These are phyloP conservation scores for Tetramorium bicarinatum DNA, from an alignment of 2,888 invertebrate genomes.

Conservation along the genomic window DNA sequence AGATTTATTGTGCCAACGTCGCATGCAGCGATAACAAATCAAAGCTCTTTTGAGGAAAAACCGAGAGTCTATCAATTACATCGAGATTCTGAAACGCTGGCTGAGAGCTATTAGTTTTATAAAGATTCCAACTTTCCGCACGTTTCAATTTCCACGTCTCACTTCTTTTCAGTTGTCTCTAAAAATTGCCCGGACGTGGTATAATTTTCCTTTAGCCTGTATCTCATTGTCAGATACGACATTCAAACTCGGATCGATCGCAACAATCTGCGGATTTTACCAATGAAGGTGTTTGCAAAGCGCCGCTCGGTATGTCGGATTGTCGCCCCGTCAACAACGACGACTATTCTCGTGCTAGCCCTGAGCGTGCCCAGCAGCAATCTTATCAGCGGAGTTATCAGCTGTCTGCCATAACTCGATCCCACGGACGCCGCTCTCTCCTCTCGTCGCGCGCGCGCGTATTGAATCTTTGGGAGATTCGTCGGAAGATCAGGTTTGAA, in stretches of 20 bases:
- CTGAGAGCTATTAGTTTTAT: not conserved
- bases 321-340: constrained; percentile 43
- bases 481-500: constrained; percentile 48
- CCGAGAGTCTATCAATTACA: not conserved
- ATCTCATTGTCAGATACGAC: not conserved
- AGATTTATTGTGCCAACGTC: constrained; percentile 13
- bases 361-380: constrained; percentile 37
- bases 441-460: constrained; percentile 40
- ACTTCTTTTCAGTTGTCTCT: not conserved
- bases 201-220: not conserved
- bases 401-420: constrained; percentile 57
- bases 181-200: not conserved
- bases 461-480: constrained; percentile 56
- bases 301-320: constrained; percentile 36
- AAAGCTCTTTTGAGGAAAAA: not conserved
- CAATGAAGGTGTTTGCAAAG: not conserved
- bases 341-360: constrained; percentile 35
- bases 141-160: not conserved
- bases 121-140: not conserved
- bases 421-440: constrained; percentile 12
- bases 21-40: not conserved
- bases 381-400: constrained; percentile 53
- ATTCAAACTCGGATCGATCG: not conserved
- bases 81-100: not conserved
- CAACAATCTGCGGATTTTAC: constrained; percentile 27